phyloP scores from a whole-genome alignment of 2,888 invertebrate genomes.

The Chrysina gloriosa region DNA sequence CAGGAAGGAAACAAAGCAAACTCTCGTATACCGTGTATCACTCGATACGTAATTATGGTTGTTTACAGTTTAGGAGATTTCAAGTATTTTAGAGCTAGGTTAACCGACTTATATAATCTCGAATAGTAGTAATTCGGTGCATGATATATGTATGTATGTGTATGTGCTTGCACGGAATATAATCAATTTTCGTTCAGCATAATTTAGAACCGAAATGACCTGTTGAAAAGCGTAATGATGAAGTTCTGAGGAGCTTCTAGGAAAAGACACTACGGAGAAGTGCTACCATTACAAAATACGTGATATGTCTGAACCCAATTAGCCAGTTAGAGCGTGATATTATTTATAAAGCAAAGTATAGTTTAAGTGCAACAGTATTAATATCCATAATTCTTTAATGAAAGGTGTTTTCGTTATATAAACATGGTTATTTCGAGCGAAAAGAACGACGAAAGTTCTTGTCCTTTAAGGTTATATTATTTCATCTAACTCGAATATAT shows the following conservation, averaged over 20 bases:
- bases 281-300: background rate
- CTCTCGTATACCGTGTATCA: background rate
- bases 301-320: background rate
- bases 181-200: slow-evolving; percentile 2
- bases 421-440: too few species aligned
- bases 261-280: background rate
- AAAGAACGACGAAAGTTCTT: too few species aligned
- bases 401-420: too few species aligned
- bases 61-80: background rate
- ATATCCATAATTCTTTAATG: too few species aligned
- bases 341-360: too few species aligned
- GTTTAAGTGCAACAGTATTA: too few species aligned
- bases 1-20: background rate
- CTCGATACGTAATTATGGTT: background rate
- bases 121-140: background rate
- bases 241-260: background rate
- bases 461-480: too few species aligned
- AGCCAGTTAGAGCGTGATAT: too few species aligned
- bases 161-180: background rate
- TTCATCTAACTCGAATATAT: too few species aligned
- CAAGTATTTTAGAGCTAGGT: slow-evolving; percentile 5
- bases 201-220: slow-evolving; percentile 1
- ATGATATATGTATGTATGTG: slow-evolving; percentile 1
- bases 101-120: slow-evolving; percentile 1
- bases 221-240: slow-evolving; percentile 3